Base-by-base conservation (phyloP, 2,888 invertebrate genomes). In the Brachyopa scutellaris region DNA sequence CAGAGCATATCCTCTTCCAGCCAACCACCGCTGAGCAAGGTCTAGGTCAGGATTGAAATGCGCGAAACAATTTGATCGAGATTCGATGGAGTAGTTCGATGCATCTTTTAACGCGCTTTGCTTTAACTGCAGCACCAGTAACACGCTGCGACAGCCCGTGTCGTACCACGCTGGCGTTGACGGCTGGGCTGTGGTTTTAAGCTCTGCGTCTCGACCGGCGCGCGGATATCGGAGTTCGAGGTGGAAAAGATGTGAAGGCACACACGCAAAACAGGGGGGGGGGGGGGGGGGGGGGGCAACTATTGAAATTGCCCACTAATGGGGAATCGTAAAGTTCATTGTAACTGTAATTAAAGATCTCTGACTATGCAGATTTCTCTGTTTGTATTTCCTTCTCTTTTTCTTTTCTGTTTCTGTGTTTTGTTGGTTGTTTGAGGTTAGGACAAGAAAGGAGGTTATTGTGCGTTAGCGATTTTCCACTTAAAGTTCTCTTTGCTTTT, bases 301-400 rank as follows among this genome's bases (percentile, higher is more conserved):
- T 59, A 59, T 70, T 36, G 64, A 76, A 82, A 82, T 82, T 77
- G 82, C 82, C 77, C 77, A 77, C 82, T 82, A 82, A 82, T 82
- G 77, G 82, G 57, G 66, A 77, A 77, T 77, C 77, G 77, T 77
- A 77, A 72, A 77, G 82, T 82, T 77, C 82, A 82, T 77, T 77
- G 82, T 82, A 77, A 82, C 82, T 82, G 82, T 82, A 82, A 82
- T 82, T 82, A 77, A 82, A 82, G 82, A 82, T 82, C 82, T 64
- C 70, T 82, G 64, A 77, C 77, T 77, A 57, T 66, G 82, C 77
- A 38, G 70, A 82, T 77, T 82, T 82, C 70, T 70, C 69, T 62
- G 77, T 82, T 72, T 66, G 77, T 55, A 45, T 82, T 77, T 64
- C 23, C 55, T 23, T 21, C 62, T 47, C 21, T 47, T 19, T 19